These are phyloP conservation scores for Chalcis sispes DNA, from an alignment of 2,888 invertebrate genomes.

Conservation along the genomic window DNA sequence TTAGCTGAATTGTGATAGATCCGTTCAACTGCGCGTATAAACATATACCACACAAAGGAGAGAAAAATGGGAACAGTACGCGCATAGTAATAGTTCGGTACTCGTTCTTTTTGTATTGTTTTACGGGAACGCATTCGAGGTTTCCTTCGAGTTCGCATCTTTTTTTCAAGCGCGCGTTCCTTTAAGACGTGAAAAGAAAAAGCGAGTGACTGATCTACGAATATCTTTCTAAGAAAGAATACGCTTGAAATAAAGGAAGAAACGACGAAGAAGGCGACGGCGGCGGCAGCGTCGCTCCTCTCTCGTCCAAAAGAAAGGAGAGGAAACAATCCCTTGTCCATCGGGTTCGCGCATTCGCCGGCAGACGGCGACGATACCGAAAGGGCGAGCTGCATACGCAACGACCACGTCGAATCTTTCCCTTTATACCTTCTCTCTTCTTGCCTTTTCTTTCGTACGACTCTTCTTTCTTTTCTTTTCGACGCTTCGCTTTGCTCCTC, in stretches of 20 bases:
- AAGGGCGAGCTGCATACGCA: constrained; percentile 9
- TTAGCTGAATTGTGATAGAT: constrained; percentile 63
- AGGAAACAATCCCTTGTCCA: constrained; percentile 31
- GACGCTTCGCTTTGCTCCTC: not conserved
- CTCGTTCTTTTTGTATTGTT: too few species aligned
- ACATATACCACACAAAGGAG: not conserved
- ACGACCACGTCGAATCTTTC: constrained; percentile 26
- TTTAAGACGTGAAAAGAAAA: too few species aligned
- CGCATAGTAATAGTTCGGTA: too few species aligned
- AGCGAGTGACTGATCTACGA: too few species aligned
- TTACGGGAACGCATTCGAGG: too few species aligned
- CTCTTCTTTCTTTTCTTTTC: not conserved
- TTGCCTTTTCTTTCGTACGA: not conserved
- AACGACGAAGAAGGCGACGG: too few species aligned
- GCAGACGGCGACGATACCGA: constrained; percentile 40
- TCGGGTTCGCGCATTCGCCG: constrained; percentile 39
- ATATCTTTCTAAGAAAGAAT: too few species aligned
- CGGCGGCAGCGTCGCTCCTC: too few species aligned
- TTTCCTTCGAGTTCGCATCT: too few species aligned
- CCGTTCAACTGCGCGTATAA: constrained; percentile 6
- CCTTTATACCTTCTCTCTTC: constrained; percentile 17
- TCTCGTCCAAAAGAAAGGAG: constrained; percentile 16
- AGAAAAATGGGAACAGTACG: too few species aligned
- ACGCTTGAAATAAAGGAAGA: too few species aligned
- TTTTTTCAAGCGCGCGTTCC: too few species aligned